Conservation (phyloP, 2,113 vertebrate species). For the Hippocampus mohnikei region DNA sequence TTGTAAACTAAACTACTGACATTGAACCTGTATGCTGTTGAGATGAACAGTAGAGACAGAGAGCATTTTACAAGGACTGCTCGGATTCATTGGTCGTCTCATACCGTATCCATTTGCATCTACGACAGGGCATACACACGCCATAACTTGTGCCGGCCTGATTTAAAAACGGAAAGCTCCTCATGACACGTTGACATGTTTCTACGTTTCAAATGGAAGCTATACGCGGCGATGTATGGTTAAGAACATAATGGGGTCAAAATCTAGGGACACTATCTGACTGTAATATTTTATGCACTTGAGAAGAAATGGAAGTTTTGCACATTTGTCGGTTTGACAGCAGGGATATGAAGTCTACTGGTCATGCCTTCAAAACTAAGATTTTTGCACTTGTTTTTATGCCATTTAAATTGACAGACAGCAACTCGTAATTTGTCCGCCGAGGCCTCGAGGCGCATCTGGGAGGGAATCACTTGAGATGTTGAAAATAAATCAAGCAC, state of each 20-base stretch:
- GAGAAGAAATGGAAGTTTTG: not conserved
- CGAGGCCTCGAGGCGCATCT: conserved; percentile 15
- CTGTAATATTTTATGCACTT: not conserved
- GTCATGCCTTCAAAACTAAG: conserved; percentile 1
- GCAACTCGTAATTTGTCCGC: not conserved
- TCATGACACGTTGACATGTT: not conserved
- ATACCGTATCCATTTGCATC: not conserved
- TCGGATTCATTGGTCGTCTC: not conserved
- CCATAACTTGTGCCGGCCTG: not conserved
- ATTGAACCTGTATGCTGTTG: conserved; percentile 2
- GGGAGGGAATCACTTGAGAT: conserved; percentile 7
- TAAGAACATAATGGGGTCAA: not conserved
- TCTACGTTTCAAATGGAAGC: not conserved
- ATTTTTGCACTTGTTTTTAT: not conserved
- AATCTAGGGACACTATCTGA: not conserved
- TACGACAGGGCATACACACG: not conserved
- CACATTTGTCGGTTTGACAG: not conserved
- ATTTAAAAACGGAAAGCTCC: not conserved
- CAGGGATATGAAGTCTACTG: not conserved
- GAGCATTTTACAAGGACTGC: not conserved
- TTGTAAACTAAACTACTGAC: conserved; percentile 12
- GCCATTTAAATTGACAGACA: conserved; percentile 8
- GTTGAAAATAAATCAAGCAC: conserved; percentile 10
- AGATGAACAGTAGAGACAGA: not conserved
- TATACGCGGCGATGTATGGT: not conserved